Conservation (phyloP, 1,140 invertebrate species). For the Drosophila navojoa region DNA sequence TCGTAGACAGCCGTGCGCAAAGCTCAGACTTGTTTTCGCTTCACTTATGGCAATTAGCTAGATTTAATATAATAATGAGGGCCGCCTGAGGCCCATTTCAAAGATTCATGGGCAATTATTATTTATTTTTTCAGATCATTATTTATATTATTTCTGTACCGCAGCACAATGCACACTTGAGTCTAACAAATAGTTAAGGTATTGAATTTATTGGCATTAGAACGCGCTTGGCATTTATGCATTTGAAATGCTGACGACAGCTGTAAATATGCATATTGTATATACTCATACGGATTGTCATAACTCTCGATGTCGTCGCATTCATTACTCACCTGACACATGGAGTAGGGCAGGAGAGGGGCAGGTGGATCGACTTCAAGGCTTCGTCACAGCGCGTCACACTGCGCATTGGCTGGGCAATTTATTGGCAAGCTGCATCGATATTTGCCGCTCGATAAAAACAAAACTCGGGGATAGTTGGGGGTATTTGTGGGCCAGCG, state of each 20-base stretch:
- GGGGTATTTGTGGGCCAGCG: conserved; percentile 41
- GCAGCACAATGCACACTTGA: conserved; percentile 27
- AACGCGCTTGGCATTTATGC: conserved; percentile 43
- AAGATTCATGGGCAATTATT: too few relatives aligned
- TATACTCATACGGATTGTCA: conserved; percentile 60
- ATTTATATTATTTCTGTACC: too few relatives aligned
- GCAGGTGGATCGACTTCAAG: conserved; percentile 50
- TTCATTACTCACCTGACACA: conserved; percentile 54
- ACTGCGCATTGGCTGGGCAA: conserved; percentile 63
- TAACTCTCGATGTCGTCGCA: conserved; percentile 68
- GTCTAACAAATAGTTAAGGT: conserved; percentile 38
- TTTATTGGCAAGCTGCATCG: conserved; percentile 75
- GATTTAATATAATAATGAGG: too few relatives aligned
- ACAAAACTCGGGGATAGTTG: conserved; percentile 34
- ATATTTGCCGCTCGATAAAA: conserved; percentile 72
- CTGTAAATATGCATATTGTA: conserved; percentile 13
- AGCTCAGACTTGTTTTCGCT: too few relatives aligned
- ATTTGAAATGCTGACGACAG: conserved; percentile 31
- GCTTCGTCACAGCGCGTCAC: conserved; percentile 42
- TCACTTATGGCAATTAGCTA: too few relatives aligned
- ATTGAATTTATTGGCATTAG: conserved; percentile 41
- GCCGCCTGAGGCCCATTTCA: too few relatives aligned
- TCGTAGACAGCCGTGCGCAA: too few relatives aligned
- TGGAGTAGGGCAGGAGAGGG: background rate
- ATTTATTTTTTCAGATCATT: too few relatives aligned